A percentile compares a stretch with the other conserved stretches of the same genome.
These are phyloP conservation scores for Imbricaverruca yamaguchii DNA, from an alignment of 2,888 invertebrate genomes.

Conservation along the genomic window DNA sequence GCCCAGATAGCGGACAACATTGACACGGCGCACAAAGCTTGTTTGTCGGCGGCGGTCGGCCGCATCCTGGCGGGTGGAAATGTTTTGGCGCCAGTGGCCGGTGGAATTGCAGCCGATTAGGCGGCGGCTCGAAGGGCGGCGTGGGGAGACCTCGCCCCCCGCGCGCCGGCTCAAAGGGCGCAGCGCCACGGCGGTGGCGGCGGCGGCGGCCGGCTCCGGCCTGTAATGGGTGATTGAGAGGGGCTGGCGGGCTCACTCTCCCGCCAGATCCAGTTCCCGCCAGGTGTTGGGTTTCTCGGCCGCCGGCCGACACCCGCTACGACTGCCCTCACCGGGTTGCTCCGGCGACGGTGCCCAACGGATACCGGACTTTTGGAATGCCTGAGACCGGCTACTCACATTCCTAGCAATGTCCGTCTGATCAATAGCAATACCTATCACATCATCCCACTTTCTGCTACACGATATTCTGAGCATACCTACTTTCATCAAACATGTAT, in stretches of 20 bases:
- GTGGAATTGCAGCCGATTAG: neutral
- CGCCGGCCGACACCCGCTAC: too few species aligned
- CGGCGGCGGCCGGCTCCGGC: neutral
- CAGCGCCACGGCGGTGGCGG: neutral
- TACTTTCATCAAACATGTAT: too few species aligned
- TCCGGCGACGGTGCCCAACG: too few species aligned
- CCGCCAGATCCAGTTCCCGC: neutral
- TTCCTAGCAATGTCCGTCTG: too few species aligned
- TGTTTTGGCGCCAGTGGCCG: neutral
- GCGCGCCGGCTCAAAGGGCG: neutral
- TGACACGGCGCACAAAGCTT: neutral
- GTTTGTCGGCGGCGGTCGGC: neutral
- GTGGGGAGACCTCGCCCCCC: neutral
- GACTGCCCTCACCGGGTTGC: too few species aligned
- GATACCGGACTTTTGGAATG: too few species aligned
- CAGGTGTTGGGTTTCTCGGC: too few species aligned
- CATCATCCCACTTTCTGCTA: too few species aligned
- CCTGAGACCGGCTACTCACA: too few species aligned
- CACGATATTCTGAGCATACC: too few species aligned
- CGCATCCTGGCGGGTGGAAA: neutral
- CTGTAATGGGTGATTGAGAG: neutral
- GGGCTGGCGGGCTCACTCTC: neutral
- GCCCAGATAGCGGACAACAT: neutral
- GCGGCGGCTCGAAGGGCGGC: neutral
- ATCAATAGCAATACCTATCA: too few species aligned